These are phyloP conservation scores for Lindbergichthys nudifrons DNA, from an alignment of 2,797 vertebrate genomes.

Conservation along the genomic window DNA sequence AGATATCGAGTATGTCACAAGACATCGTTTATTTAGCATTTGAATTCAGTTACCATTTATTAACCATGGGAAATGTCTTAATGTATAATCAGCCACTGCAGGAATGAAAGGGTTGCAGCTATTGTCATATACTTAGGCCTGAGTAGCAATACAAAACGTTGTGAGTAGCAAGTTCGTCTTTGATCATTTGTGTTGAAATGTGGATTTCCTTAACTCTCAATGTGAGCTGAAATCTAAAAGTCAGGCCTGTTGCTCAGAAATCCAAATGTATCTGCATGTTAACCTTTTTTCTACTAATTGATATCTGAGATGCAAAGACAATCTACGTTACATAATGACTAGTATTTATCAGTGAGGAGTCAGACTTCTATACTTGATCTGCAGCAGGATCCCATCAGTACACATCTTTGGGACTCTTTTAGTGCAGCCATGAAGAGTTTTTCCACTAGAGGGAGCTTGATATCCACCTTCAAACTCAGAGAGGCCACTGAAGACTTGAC, in stretches of 20 bases:
- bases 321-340: background rate
- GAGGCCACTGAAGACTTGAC: background rate
- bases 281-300: background rate
- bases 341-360: background rate
- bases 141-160: too few species aligned
- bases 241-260: background rate
- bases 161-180: too few species aligned
- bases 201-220: background rate
- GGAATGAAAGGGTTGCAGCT: too few species aligned
- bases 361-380: background rate
- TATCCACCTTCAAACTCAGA: conserved; percentile 13
- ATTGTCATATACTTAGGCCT: too few species aligned
- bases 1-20: background rate
- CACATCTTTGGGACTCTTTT: too few species aligned
- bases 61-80: too few species aligned
- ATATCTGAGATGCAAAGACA: background rate
- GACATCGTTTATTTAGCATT: background rate
- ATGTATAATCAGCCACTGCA: too few species aligned
- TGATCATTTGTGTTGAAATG: too few species aligned
- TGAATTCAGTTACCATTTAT: too few species aligned
- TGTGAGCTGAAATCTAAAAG: background rate
- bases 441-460: conserved; percentile 64
- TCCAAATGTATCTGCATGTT: background rate
- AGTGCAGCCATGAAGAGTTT: background rate
- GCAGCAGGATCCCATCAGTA: background rate